phyloP scores from a whole-genome alignment of 2,888 invertebrate species.

The Omphaloscelis lunosa region DNA sequence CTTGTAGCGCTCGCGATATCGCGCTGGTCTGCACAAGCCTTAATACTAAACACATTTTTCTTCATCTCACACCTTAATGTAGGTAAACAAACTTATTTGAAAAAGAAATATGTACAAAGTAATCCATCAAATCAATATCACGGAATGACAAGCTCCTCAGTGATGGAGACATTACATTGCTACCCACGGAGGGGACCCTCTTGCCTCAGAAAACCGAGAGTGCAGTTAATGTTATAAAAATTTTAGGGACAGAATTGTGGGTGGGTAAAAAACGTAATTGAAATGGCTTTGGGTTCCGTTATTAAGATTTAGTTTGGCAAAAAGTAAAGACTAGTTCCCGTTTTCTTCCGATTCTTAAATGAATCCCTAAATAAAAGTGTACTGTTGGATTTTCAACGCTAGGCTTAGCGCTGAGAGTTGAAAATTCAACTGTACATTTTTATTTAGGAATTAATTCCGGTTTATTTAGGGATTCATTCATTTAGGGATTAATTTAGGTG shows the following conservation, averaged over 20 bases:
- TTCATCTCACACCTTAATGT: too few relatives aligned
- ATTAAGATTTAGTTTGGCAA: background rate
- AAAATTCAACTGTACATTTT: too few relatives aligned
- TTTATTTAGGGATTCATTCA: too few relatives aligned
- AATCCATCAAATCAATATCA: constrained; percentile 72
- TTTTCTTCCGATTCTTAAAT: too few relatives aligned
- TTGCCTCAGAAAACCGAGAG: constrained; percentile 49
- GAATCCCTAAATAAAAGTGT: too few relatives aligned
- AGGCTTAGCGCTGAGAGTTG: too few relatives aligned
- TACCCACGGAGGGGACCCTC: constrained; percentile 69
- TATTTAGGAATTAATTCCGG: too few relatives aligned
- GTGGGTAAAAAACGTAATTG: constrained; percentile 19
- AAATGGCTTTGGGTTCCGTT: constrained; percentile 50
- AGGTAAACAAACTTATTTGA: background rate
- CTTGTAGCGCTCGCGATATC: too few relatives aligned
- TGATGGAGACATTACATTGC: constrained; percentile 72
- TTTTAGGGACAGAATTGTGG: constrained; percentile 44
- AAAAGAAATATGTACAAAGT: constrained; percentile 30
- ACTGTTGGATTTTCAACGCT: too few relatives aligned
- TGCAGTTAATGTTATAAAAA: constrained; percentile 63
- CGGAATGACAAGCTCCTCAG: constrained; percentile 52
- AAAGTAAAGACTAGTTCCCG: background rate
- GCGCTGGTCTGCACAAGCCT: too few relatives aligned
- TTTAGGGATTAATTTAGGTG: too few relatives aligned
- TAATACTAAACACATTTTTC: background rate